These are phyloP conservation scores for Ahaetulla prasina DNA, from an alignment of 2,113 vertebrate species.

Conservation along the genomic window DNA sequence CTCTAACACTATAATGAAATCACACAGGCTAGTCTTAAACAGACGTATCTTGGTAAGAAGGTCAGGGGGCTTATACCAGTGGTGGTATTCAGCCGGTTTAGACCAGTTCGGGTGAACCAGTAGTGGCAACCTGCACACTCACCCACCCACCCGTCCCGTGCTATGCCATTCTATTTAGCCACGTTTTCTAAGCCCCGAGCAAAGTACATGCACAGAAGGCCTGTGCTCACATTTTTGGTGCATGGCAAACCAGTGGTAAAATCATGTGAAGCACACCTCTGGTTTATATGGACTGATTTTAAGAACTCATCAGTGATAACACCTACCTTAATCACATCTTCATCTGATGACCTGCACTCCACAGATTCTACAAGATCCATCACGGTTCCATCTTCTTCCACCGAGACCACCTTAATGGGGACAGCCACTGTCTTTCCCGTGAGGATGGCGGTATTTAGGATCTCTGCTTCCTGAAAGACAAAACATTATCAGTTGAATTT, in stretches of 20 bases:
- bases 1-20: background rate
- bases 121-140: no score
- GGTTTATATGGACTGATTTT: background rate
- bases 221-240: no score
- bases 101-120: no score
- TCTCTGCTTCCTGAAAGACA: conserved; percentile 71
- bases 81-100: no score
- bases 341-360: conserved; percentile 80
- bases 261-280: no score
- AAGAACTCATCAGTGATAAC: rapidly evolving
- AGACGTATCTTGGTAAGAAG: rapidly evolving
- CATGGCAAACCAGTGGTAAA: no score
- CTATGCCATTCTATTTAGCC: no score
- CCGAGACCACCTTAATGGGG: conserved; percentile 80
- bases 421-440: conserved; percentile 82
- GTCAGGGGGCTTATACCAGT: background rate
- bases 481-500: no score
- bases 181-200: no score
- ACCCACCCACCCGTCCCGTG: no score
- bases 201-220: no score
- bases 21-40: no score
- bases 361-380: conserved; percentile 76
- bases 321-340: conserved; percentile 86
- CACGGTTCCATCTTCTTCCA: conserved; percentile 77
- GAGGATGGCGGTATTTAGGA: conserved; percentile 89